phyloP scores from a whole-genome alignment of 2,113 vertebrate genomes.

The Lathamus discolor region DNA sequence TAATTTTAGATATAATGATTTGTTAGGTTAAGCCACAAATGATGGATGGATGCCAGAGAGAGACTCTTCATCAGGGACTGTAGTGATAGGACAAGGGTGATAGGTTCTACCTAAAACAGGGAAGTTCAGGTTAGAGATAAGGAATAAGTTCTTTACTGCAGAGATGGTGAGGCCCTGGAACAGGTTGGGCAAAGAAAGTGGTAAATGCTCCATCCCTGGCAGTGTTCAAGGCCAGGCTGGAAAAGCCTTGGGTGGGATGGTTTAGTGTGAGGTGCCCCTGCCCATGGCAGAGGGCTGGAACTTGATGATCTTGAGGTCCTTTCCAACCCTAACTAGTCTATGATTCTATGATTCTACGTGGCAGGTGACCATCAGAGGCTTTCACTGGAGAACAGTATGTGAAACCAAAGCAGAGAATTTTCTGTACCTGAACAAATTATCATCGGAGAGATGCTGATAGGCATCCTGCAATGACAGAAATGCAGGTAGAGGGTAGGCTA shows the following conservation, averaged over 20 bases:
- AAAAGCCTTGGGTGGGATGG: not conserved
- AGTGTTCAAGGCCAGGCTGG: not conserved
- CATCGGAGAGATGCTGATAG: not conserved
- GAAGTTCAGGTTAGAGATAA: not conserved
- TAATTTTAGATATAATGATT: fast-evolving
- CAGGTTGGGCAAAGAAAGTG: fast-evolving
- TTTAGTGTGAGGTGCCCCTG: not conserved
- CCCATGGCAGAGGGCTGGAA: not conserved
- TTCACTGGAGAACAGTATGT: fast-evolving
- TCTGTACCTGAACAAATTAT: not conserved
- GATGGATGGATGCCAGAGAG: not conserved
- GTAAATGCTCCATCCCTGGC: not conserved
- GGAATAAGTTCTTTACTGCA: not conserved
- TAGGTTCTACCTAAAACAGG: not conserved
- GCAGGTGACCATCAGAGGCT: not conserved
- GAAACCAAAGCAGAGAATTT: not conserved
- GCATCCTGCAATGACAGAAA: not conserved
- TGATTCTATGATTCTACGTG: not conserved
- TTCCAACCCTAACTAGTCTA: not conserved
- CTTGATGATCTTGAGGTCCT: not conserved
- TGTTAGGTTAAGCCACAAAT: not conserved
- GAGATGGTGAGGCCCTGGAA: not conserved
- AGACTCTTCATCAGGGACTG: not conserved
- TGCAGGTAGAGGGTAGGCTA: not conserved
- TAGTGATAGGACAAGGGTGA: not conserved